Evolutionary conservation across 2,113 vertebrate genomes (phyloP).

Genomic region (Aptenodytes forsteri): DNA sequence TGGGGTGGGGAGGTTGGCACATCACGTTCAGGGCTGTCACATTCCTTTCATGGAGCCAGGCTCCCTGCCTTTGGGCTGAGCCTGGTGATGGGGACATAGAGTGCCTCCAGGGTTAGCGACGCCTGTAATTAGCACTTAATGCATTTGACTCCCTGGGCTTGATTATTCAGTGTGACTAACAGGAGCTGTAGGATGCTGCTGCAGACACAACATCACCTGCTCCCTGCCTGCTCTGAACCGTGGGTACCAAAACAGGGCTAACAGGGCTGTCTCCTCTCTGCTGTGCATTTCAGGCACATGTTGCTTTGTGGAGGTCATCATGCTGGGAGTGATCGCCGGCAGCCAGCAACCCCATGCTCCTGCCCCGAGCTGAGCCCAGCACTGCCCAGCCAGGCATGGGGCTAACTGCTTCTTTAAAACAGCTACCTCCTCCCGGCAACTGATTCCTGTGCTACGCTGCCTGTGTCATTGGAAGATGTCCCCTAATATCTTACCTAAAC

Average conservation of each 20-base stretch:
- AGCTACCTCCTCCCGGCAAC: not conserved
- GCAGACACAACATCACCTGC: not conserved
- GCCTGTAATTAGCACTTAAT: slow-evolving; percentile 10
- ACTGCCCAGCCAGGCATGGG: accelerated
- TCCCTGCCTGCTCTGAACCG: not conserved
- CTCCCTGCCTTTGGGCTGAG: not conserved
- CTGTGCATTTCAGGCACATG: accelerated
- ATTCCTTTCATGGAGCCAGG: not conserved
- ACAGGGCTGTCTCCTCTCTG: not conserved
- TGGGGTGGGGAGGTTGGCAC: not conserved
- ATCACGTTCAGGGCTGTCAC: not conserved
- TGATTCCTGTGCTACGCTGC: not conserved
- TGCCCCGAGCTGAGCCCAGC: not conserved
- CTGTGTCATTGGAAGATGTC: not conserved
- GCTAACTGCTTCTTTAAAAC: not conserved
- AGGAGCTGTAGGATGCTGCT: not conserved
- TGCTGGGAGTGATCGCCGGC: accelerated
- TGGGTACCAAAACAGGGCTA: not conserved
- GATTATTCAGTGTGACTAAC: slow-evolving; percentile 21
- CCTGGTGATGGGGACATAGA: not conserved
- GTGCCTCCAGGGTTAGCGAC: not conserved
- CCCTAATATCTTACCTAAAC: not conserved
- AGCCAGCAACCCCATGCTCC: not conserved
- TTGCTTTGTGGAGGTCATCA: not conserved
- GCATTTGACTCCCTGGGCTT: not conserved